Evolutionary conservation across 1,140 invertebrate species (phyloP).

Genomic region (Drosophila pallidifrons): DNA sequence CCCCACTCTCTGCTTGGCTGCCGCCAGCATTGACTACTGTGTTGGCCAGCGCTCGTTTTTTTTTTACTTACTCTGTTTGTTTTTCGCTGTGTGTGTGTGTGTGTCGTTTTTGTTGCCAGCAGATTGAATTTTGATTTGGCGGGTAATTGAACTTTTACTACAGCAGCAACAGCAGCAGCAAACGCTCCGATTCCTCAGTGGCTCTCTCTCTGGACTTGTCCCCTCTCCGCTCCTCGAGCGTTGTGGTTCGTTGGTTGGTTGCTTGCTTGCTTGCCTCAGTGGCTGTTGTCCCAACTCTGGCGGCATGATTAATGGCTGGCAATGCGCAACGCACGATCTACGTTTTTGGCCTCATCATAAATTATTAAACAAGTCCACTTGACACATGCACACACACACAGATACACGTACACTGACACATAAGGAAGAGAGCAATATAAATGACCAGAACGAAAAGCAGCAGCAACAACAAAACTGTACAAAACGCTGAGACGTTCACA

Average conservation of each 20-base stretch:
- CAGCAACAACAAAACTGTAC: conserved; percentile 67
- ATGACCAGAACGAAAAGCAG: conserved; percentile 70
- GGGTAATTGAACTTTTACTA: conserved; percentile 82
- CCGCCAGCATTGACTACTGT: conserved; percentile 49
- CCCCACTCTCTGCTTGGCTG: background rate
- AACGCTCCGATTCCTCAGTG: background rate
- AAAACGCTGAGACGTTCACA: conserved; percentile 68
- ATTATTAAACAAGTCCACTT: conserved; percentile 83
- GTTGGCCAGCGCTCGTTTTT: conserved; percentile 43
- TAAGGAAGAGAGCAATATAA: conserved; percentile 65
- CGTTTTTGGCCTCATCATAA: conserved; percentile 82
- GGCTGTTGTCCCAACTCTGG: conserved; percentile 30
- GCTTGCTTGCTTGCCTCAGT: background rate
- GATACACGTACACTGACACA: conserved; percentile 13
- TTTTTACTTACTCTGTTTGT: conserved; percentile 33
- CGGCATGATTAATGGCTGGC: conserved; percentile 80
- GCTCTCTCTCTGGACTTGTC: background rate
- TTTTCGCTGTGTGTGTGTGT: conserved; percentile 34
- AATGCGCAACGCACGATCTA: conserved; percentile 82
- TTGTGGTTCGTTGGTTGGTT: too few relatives aligned
- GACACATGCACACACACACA: conserved; percentile 70
- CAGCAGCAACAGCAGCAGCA: conserved; percentile 40
- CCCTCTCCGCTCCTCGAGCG: too few relatives aligned
- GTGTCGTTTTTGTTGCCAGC: conserved; percentile 58
- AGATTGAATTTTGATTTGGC: conserved; percentile 82